These are phyloP conservation scores for Camelus dromedarius DNA, from an alignment of 2,113 vertebrate genomes.

Conservation along the genomic window DNA sequence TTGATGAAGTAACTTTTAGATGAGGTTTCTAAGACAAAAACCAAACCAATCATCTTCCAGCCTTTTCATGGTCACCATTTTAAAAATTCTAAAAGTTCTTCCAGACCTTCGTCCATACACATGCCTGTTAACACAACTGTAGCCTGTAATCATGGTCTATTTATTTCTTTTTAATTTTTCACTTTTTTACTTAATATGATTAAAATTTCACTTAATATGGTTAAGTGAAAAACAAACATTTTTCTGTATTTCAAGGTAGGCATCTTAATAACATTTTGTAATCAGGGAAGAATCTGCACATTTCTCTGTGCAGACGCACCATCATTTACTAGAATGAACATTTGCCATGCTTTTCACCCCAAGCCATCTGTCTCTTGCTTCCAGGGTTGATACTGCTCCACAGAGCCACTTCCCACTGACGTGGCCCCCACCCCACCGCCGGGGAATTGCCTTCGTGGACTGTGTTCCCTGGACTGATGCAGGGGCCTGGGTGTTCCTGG, in stretches of 20 bases:
- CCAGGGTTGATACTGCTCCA: neutral
- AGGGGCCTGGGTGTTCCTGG: accelerated
- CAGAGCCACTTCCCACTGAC: neutral
- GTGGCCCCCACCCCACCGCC: neutral
- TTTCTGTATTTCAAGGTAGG: neutral
- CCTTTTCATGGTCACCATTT: neutral
- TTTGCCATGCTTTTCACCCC: neutral
- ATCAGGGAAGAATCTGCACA: neutral
- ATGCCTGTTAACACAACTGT: neutral
- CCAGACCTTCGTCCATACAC: neutral
- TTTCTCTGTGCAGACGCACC: too few relatives aligned
- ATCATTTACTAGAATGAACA: neutral
- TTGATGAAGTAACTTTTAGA: neutral
- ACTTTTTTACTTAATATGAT: neutral
- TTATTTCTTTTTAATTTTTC: neutral
- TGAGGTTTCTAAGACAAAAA: neutral
- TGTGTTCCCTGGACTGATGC: neutral
- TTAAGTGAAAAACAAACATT: neutral
- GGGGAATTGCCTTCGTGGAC: neutral
- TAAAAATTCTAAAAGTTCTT: neutral
- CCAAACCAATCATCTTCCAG: neutral
- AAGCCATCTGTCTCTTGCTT: neutral
- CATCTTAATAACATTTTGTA: neutral
- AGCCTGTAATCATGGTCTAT: neutral
- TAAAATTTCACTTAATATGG: neutral